Evolutionary conservation across 2,113 vertebrate genomes (phyloP).

Genomic region (Pterocles gutturalis): DNA sequence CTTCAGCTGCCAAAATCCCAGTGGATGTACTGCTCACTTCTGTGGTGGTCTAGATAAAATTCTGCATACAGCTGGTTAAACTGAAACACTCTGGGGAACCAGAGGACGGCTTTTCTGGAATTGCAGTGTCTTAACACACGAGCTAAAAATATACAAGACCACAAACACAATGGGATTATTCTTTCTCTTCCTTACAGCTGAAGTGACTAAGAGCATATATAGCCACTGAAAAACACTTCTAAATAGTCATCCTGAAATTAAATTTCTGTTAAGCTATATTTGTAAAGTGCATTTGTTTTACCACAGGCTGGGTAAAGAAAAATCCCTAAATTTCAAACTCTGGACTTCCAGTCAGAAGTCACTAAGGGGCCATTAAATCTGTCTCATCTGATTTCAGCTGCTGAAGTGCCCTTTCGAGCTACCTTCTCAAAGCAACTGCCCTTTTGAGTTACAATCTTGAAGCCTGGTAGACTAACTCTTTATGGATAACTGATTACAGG

Average conservation of each 20-base stretch:
- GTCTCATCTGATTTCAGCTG: slow-evolving; percentile 59
- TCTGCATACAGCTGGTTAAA: slow-evolving; percentile 5
- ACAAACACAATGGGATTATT: neutral
- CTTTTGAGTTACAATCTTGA: slow-evolving; percentile 52
- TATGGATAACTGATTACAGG: slow-evolving; percentile 37
- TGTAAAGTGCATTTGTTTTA: neutral
- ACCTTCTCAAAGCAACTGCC: slow-evolving; percentile 59
- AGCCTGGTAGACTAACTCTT: slow-evolving; percentile 19
- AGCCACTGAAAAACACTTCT: neutral
- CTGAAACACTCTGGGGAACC: neutral
- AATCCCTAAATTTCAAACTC: slow-evolving; percentile 14
- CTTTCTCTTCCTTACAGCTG: neutral
- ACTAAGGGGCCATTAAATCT: slow-evolving; percentile 48
- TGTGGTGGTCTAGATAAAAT: neutral
- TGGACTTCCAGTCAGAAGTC: slow-evolving; percentile 55
- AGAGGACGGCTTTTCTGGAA: slow-evolving; percentile 8
- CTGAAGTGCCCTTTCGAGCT: slow-evolving; percentile 61
- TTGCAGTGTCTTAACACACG: slow-evolving; percentile 5
- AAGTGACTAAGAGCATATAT: neutral
- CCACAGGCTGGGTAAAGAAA: neutral
- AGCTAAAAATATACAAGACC: slow-evolving; percentile 9
- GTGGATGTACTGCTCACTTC: neutral
- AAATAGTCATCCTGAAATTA: neutral
- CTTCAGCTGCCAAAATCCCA: neutral
- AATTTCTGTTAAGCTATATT: neutral